Conservation (phyloP, 1,140 invertebrate species). For the Hetaerina americana region DNA sequence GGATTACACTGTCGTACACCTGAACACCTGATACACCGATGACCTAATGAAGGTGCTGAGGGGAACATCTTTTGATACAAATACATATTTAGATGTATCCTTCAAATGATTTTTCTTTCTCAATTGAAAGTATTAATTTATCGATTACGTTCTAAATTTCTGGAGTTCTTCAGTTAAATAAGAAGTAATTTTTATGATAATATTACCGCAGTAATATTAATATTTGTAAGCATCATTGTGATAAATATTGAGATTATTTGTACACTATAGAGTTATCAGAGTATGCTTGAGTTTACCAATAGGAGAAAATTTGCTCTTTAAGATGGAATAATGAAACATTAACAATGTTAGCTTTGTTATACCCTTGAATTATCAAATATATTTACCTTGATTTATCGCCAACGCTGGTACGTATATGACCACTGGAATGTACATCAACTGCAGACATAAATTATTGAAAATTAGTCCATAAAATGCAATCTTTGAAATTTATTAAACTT, state of each 20-base stretch:
- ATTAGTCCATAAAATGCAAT: not conserved
- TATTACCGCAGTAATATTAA: not conserved
- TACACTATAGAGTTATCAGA: not conserved
- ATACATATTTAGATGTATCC: too few relatives aligned
- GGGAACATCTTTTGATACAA: too few relatives aligned
- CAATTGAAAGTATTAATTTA: too few relatives aligned
- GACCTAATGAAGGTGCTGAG: too few relatives aligned
- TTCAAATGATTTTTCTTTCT: too few relatives aligned
- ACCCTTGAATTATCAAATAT: not conserved
- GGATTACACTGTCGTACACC: too few relatives aligned
- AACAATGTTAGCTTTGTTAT: not conserved
- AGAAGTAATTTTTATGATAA: too few relatives aligned
- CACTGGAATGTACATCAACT: not conserved
- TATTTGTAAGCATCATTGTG: not conserved
- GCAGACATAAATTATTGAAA: not conserved
- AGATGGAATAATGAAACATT: not conserved
- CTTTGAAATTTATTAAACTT: too few relatives aligned
- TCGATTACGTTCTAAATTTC: too few relatives aligned
- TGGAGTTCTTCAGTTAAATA: too few relatives aligned
- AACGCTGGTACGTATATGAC: constrained; percentile 4
- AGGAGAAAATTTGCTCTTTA: not conserved
- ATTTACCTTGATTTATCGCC: constrained; percentile 3
- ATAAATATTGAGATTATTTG: not conserved
- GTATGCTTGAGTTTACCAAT: not conserved
- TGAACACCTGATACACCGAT: too few relatives aligned